Percentiles rank a stretch among this genome's conserved stretches.
Evolutionary conservation across 2,888 invertebrate genomes (phyloP).

Genomic region (Fissipunctia ypsillon): DNA sequence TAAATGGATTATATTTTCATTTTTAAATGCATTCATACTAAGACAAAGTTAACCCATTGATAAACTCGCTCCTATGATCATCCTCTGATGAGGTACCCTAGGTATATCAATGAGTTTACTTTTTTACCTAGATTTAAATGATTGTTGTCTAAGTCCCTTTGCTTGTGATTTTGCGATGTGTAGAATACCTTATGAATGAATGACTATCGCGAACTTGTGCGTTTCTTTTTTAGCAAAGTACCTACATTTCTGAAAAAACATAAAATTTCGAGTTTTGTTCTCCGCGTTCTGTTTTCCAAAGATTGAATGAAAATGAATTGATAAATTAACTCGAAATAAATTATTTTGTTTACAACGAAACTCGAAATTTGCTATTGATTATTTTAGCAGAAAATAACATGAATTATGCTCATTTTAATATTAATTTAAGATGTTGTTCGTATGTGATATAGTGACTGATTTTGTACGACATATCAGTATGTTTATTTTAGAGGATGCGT

Average conservation of each 20-base stretch:
- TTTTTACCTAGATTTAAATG: conserved; percentile 4
- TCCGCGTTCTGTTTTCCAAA: conserved; percentile 26
- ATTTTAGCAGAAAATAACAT: conserved; percentile 31
- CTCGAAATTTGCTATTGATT: conserved; percentile 50
- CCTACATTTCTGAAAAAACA: not conserved
- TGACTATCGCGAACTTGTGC: conserved; percentile 9
- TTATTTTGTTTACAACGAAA: conserved; percentile 40
- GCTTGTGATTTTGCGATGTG: conserved; percentile 28
- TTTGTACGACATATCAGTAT: conserved; percentile 74
- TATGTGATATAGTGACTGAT: conserved; percentile 75
- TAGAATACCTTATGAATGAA: conserved; percentile 17
- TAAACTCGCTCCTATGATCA: not conserved
- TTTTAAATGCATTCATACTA: conserved; percentile 2
- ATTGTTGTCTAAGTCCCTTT: conserved; percentile 3
- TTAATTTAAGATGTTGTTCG: conserved; percentile 64
- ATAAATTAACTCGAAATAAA: conserved; percentile 30
- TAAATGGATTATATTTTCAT: conserved; percentile 49
- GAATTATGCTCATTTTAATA: conserved; percentile 52
- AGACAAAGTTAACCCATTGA: conserved; percentile 4
- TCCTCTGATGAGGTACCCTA: no score
- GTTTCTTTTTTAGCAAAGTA: conserved; percentile 16
- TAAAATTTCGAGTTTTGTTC: conserved; percentile 44
- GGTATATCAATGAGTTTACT: conserved; percentile 17
- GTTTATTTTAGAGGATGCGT: conserved; percentile 54
- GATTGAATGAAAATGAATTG: conserved; percentile 30